A percentile compares a stretch with the other conserved stretches of the same genome.
phyloP scores from a whole-genome alignment of 2,797 vertebrate species.

The Myotis daubentonii region DNA sequence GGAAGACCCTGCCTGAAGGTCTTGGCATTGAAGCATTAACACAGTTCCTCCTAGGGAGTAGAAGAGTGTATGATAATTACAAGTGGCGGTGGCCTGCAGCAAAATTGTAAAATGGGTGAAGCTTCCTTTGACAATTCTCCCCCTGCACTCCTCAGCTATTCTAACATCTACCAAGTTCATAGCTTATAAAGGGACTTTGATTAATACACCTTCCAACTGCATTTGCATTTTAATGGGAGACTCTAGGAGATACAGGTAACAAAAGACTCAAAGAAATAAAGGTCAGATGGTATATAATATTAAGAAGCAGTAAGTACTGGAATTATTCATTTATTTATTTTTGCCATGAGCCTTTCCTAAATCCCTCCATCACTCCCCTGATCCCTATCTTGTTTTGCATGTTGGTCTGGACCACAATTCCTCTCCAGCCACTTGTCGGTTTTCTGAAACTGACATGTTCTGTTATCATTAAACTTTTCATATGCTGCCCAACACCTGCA shows the following conservation, averaged over 20 bases:
- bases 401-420: neutral
- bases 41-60: conserved; percentile 4
- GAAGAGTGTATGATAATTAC: conserved; percentile 41
- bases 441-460: neutral
- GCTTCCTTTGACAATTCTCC: conserved; percentile 66
- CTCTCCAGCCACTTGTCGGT: neutral
- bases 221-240: conserved; percentile 71
- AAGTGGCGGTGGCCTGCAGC: conserved; percentile 57
- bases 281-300: conserved; percentile 16
- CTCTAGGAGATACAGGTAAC: conserved; percentile 40
- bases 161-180: conserved; percentile 53
- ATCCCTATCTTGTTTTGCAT: neutral
- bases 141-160: conserved; percentile 37
- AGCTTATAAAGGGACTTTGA: conserved; percentile 55
- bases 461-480: neutral
- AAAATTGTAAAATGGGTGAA: conserved; percentile 45
- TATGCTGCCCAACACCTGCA: neutral
- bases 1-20: conserved; percentile 55
- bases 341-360: neutral
- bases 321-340: neutral
- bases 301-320: neutral
- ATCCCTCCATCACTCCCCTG: neutral
- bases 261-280: conserved; percentile 51
- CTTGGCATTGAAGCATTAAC: conserved; percentile 52
- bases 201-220: conserved; percentile 61